Conservation (phyloP, 2,888 invertebrate species). For the Sussaba pulchella region DNA sequence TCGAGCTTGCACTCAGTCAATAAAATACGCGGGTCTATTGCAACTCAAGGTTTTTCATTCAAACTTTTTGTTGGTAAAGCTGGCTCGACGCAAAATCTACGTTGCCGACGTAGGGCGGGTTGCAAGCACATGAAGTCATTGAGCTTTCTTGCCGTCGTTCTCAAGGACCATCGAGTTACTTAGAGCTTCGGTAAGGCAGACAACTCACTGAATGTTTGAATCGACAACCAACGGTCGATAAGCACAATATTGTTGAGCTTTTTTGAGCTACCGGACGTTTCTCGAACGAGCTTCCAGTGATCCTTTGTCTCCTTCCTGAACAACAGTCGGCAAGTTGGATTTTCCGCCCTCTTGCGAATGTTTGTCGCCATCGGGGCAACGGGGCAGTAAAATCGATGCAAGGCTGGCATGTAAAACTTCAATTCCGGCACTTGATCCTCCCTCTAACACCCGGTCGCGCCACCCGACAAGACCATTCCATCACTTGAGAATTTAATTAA, state of each 20-base stretch:
- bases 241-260: background rate
- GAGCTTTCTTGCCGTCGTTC: slow-evolving; percentile 32
- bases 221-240: slow-evolving; percentile 2
- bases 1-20: background rate
- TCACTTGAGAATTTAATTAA: slow-evolving; percentile 61
- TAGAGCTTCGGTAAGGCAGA: slow-evolving; percentile 12
- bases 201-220: background rate
- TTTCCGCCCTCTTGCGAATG: background rate
- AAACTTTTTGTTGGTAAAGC: background rate
- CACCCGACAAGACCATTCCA: background rate
- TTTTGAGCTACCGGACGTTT: background rate
- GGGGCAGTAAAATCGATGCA: slow-evolving; percentile 38
- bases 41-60: background rate
- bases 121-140: slow-evolving; percentile 1
- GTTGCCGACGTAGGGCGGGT: background rate
- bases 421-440: slow-evolving; percentile 39
- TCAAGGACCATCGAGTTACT: background rate
- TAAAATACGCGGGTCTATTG: background rate
- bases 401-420: slow-evolving; percentile 30
- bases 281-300: slow-evolving; percentile 2
- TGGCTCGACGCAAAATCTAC: background rate
- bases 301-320: too few relatives aligned
- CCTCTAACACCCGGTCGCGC: background rate
- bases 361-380: background rate
- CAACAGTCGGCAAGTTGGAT: background rate